phyloP scores from a whole-genome alignment of 2,113 vertebrate genomes.

The Plecotus auritus region DNA sequence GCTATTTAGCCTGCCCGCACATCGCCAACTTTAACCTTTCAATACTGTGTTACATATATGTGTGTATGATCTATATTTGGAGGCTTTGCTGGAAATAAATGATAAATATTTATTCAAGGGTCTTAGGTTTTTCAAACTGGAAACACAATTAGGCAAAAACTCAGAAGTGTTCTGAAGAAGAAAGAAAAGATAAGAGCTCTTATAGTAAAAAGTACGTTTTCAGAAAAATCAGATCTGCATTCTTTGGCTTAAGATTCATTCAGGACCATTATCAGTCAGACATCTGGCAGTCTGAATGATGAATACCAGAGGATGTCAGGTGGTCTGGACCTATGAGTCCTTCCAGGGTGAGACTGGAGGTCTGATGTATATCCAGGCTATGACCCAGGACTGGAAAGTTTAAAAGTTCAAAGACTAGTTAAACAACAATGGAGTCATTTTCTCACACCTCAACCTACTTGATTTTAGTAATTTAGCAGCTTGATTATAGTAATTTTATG shows the following conservation, averaged over 20 bases:
- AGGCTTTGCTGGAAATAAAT: not conserved
- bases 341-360: not conserved
- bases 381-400: not conserved
- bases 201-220: not conserved
- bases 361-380: not conserved
- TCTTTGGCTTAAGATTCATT: not conserved
- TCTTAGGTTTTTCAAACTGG: not conserved
- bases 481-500: not conserved
- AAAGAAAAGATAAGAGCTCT: not conserved
- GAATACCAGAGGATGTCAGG: not conserved
- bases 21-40: no score
- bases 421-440: not conserved
- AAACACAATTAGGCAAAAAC: not conserved
- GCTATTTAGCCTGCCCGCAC: no score
- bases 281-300: not conserved
- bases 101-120: not conserved
- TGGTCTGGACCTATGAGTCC: not conserved
- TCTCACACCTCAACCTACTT: not conserved
- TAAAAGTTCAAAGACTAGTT: not conserved
- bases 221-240: not conserved
- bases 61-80: not conserved
- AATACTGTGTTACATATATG: not conserved
- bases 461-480: not conserved
- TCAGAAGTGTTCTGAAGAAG: not conserved
- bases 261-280: not conserved